These are phyloP conservation scores for Meloidogyne chitwoodi DNA, from an alignment of 1,140 invertebrate species.

Conservation along the genomic window DNA sequence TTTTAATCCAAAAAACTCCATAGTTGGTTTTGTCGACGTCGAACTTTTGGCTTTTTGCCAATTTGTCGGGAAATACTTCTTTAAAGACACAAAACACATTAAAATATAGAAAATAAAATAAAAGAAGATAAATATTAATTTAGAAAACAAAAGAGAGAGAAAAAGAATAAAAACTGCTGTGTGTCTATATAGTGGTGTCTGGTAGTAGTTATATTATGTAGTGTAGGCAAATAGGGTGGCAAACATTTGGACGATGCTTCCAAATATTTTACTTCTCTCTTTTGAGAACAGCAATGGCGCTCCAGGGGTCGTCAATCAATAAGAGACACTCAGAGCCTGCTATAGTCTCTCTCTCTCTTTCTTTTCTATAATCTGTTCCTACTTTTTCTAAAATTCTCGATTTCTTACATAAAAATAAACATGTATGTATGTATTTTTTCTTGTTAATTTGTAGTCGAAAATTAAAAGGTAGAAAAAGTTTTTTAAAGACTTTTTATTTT, in stretches of 20 bases:
- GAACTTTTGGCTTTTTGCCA: not conserved
- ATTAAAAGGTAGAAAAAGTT: too few species aligned
- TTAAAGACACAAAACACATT: not conserved
- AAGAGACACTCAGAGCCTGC: not conserved
- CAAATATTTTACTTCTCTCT: not conserved
- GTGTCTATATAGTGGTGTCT: not conserved
- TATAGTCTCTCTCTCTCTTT: not conserved
- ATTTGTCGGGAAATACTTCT: not conserved
- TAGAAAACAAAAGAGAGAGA: not conserved
- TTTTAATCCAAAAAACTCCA: not conserved
- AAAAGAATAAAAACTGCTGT: not conserved
- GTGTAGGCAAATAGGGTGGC: too few species aligned
- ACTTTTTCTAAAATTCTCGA: not conserved
- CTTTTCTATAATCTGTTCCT: too few species aligned
- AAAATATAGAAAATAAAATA: not conserved
- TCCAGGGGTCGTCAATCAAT: not conserved
- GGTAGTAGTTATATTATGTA: not conserved
- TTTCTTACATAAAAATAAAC: not conserved
- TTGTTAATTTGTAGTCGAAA: too few species aligned
- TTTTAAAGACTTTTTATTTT: too few species aligned
- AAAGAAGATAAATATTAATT: not conserved
- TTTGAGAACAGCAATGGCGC: not conserved
- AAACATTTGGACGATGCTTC: not conserved
- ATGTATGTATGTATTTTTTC: too few species aligned
- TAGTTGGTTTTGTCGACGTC: not conserved